Evolutionary conservation across 1,140 invertebrate species (phyloP).

Genomic region (Drosophila eugracilis): DNA sequence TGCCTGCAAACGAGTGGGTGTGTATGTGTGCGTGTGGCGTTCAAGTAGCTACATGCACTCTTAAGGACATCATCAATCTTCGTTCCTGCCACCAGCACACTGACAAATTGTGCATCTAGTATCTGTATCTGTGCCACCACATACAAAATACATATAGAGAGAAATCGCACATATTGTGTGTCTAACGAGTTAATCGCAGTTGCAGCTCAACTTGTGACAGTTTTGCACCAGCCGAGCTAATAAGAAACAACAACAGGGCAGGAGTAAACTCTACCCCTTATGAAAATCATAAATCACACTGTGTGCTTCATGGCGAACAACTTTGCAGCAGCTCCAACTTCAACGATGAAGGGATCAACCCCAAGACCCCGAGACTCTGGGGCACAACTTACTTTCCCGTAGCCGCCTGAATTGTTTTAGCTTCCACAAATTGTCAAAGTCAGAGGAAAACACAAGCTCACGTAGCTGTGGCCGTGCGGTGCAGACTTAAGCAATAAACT

Average conservation of each 20-base stretch:
- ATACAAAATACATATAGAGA: constrained; percentile 35
- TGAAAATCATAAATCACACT: constrained; percentile 75
- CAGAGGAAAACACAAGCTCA: constrained; percentile 32
- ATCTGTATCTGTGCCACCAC: constrained; percentile 33
- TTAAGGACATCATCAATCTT: constrained; percentile 67
- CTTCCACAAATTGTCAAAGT: constrained; percentile 53
- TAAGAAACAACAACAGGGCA: constrained; percentile 49
- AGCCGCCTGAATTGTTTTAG: constrained; percentile 22
- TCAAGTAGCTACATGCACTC: constrained; percentile 62
- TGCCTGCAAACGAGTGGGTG: constrained; percentile 24
- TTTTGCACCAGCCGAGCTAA: constrained; percentile 61
- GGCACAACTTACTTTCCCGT: constrained; percentile 20
- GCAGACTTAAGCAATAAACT: constrained; percentile 56
- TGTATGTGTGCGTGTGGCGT: constrained; percentile 21
- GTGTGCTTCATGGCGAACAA: constrained; percentile 15
- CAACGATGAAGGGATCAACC: constrained; percentile 24
- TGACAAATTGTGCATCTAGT: constrained; percentile 27
- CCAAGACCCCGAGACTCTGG: constrained; percentile 1
- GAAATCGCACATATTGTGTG: constrained; percentile 48
- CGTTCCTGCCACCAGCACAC: constrained; percentile 61
- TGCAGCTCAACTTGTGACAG: constrained; percentile 67
- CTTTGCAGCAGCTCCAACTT: constrained; percentile 26
- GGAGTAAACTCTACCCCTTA: constrained; percentile 19
- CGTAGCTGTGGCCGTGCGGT: constrained; percentile 37
- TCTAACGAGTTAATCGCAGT: constrained; percentile 70